Evolutionary conservation across 2,113 vertebrate species (phyloP).

Genomic region (Mesocricetus auratus): DNA sequence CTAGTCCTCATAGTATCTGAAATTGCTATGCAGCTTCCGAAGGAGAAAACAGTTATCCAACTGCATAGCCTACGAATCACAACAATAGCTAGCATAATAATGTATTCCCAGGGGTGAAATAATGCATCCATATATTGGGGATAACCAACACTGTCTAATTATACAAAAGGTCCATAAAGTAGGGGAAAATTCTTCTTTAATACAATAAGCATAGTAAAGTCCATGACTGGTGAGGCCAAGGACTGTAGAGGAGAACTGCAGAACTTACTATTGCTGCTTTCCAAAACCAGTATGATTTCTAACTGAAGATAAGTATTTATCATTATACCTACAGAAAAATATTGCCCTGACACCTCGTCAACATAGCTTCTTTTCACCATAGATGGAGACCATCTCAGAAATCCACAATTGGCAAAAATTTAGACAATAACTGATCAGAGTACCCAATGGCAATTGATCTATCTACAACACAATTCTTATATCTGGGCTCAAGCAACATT

Average conservation of each 20-base stretch:
- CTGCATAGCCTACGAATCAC: not conserved
- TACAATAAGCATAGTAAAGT: not conserved
- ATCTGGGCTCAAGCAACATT: not conserved
- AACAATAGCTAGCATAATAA: not conserved
- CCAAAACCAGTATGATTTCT: not conserved
- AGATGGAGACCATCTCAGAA: not conserved
- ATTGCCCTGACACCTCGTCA: not conserved
- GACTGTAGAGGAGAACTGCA: not conserved
- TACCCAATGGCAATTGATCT: not conserved
- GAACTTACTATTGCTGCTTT: no score
- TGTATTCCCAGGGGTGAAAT: accelerated
- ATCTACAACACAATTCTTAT: not conserved
- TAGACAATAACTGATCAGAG: not conserved
- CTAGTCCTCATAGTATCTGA: no score
- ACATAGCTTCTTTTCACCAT: not conserved
- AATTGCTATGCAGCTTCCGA: not conserved
- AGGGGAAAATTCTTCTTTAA: no score
- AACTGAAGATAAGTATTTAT: not conserved
- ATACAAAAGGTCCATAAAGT: not conserved
- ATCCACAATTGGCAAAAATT: not conserved
- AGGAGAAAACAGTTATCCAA: not conserved
- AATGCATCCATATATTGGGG: not conserved
- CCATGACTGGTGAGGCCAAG: no score
- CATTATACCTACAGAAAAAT: not conserved
- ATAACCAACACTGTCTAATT: not conserved